Percentiles rank a stretch among this genome's conserved stretches.
These are phyloP conservation scores for Parnassius mnemosyne DNA, from an alignment of 2,888 invertebrate species.

Conservation along the genomic window DNA sequence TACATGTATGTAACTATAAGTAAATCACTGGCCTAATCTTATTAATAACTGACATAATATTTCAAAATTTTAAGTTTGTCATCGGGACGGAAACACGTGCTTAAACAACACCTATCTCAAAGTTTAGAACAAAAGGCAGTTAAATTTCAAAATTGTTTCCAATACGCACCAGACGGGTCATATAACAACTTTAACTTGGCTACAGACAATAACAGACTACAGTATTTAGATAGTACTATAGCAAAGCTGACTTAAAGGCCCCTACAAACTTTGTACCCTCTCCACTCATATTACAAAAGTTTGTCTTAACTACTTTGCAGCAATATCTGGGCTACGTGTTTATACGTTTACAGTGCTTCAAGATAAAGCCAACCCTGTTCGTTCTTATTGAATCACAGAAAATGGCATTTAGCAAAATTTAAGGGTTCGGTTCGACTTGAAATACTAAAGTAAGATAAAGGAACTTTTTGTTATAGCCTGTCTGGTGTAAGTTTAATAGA, in stretches of 20 bases:
- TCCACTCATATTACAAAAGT: conserved; percentile 71
- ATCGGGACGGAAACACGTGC: too few species aligned
- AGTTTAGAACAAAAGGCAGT: conserved; percentile 26
- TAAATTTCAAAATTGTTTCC: conserved; percentile 41
- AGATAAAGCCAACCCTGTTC: conserved; percentile 2
- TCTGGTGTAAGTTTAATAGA: not conserved
- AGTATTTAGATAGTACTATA: conserved; percentile 37
- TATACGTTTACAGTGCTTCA: conserved; percentile 26
- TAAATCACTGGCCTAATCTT: too few species aligned
- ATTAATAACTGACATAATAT: too few species aligned
- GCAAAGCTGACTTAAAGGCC: conserved; percentile 41
- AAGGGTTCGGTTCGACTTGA: not conserved
- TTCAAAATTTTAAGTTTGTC: too few species aligned
- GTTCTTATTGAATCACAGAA: conserved; percentile 8
- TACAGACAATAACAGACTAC: conserved; percentile 35
- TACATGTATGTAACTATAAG: too few species aligned
- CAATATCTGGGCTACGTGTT: conserved; percentile 46
- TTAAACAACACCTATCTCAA: conserved; percentile 12
- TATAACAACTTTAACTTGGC: conserved; percentile 31
- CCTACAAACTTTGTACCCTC: conserved; percentile 55
- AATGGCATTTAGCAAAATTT: conserved; percentile 3
- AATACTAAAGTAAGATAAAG: not conserved
- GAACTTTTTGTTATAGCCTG: not conserved
- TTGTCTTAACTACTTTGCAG: conserved; percentile 48
- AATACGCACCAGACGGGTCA: conserved; percentile 36